Evolutionary conservation across 2,797 vertebrate genomes (phyloP), one percentile per base, ranked within the genome.

Genomic region (Pseudotriccus pelzelni): DNA sequence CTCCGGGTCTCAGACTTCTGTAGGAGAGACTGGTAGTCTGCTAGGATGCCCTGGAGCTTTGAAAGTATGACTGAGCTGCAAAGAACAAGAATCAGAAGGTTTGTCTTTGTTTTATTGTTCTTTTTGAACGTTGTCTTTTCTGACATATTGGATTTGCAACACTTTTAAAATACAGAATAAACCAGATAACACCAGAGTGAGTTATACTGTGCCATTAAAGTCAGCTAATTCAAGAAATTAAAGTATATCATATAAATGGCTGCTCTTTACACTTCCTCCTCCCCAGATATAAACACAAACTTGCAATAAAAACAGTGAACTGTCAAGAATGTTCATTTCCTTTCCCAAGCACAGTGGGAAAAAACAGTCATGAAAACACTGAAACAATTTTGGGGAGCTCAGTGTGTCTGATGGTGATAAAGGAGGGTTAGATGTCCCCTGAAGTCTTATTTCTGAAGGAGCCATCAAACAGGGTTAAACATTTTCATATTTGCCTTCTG

Each of bases 1-100:
- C 95, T 97, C 18, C 98, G 98, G 14, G 74, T 77, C 32, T 98
- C 96, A 0, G 96, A 98, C 43, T 98, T 98, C 74, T 87, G 95
- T 53, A 98, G 97, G 47, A 99, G 98, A 49, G 87, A 94, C 50
- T 97, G 86, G 24, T 98, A 98, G 76, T 94, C 94, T 53, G 97
- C 94, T 25, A 97, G 75, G 46, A 98, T 93, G 2, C 78, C 59
- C 7, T 95, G 95, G 52, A 99, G 96, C 93, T 96, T 96, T 80
- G 94, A 78, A 83, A 97, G 96, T 89, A 97, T 95, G 70, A 78
- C 62, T 64, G 94, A 62, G 56, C 97, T 97, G 94, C 47, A 94
- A 89, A 92, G 53, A 91, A 77, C 41, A 94, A 96, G 67, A 91
- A 91, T 32, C 17, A 92, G 37, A 90, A 86, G 22, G 14, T 8